Evolutionary conservation across 2,113 vertebrate species (phyloP).

Genomic region (Fulica atra): DNA sequence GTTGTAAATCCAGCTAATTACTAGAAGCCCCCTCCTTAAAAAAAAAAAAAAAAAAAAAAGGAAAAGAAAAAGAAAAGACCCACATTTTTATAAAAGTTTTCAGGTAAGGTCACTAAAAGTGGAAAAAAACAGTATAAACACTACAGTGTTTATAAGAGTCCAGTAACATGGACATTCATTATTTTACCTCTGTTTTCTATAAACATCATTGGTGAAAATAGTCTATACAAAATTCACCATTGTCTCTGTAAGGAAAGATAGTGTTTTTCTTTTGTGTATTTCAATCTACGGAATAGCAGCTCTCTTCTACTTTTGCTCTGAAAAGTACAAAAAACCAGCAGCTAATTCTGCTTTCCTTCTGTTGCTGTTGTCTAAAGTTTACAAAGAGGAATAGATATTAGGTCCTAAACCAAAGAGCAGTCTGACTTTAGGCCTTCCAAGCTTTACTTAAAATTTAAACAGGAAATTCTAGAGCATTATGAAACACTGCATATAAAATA

Average conservation of each 20-base stretch:
- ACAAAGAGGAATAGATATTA: background rate
- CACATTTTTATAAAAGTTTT: conserved; percentile 17
- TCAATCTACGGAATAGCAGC: background rate
- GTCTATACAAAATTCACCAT: background rate
- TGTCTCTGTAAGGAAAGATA: background rate
- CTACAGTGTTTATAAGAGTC: background rate
- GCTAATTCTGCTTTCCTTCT: background rate
- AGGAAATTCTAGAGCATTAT: background rate
- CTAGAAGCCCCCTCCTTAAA: conserved; percentile 57
- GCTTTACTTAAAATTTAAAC: background rate
- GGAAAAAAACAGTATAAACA: background rate
- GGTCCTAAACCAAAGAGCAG: background rate
- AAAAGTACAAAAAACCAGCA: background rate
- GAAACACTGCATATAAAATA: background rate
- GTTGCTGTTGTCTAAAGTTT: background rate
- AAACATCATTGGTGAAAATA: background rate
- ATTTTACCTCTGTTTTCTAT: background rate
- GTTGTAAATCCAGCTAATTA: conserved; percentile 92
- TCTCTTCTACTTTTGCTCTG: background rate
- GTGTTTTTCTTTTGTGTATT: background rate
- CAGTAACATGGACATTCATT: background rate
- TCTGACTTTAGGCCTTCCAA: background rate
- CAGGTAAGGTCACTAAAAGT: conserved; percentile 26
- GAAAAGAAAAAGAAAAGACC: background rate
- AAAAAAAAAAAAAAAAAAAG: background rate